phyloP scores from a whole-genome alignment of 2,797 vertebrate genomes.

The Chaetodon trifasciatus region DNA sequence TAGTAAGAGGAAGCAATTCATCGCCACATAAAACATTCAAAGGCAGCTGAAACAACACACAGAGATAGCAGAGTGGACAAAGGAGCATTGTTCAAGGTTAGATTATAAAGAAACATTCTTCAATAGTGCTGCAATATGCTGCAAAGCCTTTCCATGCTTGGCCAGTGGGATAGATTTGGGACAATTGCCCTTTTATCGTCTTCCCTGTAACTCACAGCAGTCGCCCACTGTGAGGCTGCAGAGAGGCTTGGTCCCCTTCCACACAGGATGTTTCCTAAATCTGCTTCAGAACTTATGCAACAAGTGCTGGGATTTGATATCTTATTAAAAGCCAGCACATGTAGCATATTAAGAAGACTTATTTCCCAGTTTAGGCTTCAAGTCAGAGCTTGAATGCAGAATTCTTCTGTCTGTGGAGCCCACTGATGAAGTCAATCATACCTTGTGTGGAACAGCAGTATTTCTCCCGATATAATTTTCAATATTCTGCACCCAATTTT shows the following conservation, averaged over 20 bases:
- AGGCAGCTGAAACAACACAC: slow-evolving; percentile 46
- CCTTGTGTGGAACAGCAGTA: neutral
- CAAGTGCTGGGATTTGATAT: slow-evolving; percentile 54
- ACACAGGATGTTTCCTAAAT: slow-evolving; percentile 59
- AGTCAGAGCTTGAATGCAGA: neutral
- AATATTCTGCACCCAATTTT: neutral
- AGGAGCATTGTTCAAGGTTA: slow-evolving; percentile 48
- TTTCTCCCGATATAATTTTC: neutral
- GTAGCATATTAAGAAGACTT: neutral
- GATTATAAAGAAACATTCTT: slow-evolving; percentile 46
- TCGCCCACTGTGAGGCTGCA: slow-evolving; percentile 57
- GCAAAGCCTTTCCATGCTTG: slow-evolving; percentile 45
- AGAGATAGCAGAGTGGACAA: slow-evolving; percentile 43
- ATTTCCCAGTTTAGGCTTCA: neutral
- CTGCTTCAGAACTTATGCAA: slow-evolving; percentile 49
- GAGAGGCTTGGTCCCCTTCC: slow-evolving; percentile 28
- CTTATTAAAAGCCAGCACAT: neutral
- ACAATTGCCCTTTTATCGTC: slow-evolving; percentile 74
- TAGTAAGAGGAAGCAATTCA: neutral
- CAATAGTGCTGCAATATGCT: slow-evolving; percentile 44
- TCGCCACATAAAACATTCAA: neutral
- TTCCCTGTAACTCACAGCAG: slow-evolving; percentile 47
- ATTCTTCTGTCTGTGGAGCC: neutral
- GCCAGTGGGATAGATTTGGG: slow-evolving; percentile 40
- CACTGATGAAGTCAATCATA: neutral